Conservation (phyloP, 2,797 vertebrate genomes). For the Sebastes miniatus region DNA sequence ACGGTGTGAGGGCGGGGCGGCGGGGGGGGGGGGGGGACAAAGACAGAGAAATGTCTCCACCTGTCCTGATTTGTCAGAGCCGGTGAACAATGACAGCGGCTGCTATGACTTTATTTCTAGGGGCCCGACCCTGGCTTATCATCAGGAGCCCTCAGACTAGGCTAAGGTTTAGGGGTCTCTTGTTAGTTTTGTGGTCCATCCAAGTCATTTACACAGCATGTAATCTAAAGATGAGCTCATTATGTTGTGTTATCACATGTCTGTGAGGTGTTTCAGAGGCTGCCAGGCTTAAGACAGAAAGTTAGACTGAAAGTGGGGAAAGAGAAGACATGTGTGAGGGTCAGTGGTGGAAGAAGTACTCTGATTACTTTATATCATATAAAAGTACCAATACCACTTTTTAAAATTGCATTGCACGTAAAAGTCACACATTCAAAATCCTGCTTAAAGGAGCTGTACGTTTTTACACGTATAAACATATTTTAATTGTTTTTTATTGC, state of each 20-base stretch:
- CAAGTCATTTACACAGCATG: conserved; percentile 43
- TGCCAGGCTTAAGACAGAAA: background rate
- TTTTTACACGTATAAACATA: too few species aligned
- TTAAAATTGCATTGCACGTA: too few species aligned
- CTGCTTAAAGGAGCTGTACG: too few species aligned
- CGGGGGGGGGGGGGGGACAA: background rate
- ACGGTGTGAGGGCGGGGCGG: conserved; percentile 30
- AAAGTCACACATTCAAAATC: too few species aligned
- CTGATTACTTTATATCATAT: background rate
- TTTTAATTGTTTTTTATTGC: too few species aligned
- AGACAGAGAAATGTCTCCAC: conserved; percentile 69
- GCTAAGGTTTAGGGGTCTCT: conserved; percentile 22
- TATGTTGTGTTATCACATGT: conserved; percentile 37
- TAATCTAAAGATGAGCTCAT: conserved; percentile 55
- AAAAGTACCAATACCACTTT: background rate
- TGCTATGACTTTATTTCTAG: conserved; percentile 3
- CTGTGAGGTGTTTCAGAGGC: background rate
- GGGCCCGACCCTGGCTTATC: conserved; percentile 18
- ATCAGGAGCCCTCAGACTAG: conserved; percentile 12
- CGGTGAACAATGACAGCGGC: conserved; percentile 52
- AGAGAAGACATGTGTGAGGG: background rate
- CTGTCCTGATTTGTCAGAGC: conserved; percentile 75
- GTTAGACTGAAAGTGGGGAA: background rate
- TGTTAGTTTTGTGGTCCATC: conserved; percentile 54
- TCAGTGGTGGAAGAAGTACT: background rate